Conservation (phyloP, 2,797 vertebrate genomes). For the Sebastes hubbsi region DNA sequence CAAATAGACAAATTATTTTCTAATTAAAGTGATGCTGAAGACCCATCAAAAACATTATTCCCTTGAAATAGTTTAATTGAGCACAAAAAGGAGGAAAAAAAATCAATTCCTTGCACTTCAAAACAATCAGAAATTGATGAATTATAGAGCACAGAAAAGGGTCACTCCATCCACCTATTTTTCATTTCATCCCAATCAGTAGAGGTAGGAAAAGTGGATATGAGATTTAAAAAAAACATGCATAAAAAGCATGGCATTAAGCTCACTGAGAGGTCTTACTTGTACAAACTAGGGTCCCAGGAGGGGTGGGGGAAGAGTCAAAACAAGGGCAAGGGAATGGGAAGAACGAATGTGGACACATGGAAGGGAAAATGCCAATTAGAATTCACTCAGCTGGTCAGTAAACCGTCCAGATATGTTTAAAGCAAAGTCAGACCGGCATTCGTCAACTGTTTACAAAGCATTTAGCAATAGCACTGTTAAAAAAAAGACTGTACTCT, state of each 20-base stretch:
- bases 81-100: constrained; percentile 34
- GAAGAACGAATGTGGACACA: constrained; percentile 70
- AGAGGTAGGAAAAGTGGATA: constrained; percentile 57
- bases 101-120: constrained; percentile 52
- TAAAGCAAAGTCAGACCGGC: constrained; percentile 46
- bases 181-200: constrained; percentile 70
- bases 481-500: not conserved
- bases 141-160: constrained; percentile 35
- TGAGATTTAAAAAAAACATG: constrained; percentile 75
- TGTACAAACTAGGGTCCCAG: constrained; percentile 95
- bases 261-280: constrained; percentile 88
- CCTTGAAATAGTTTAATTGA: constrained; percentile 14
- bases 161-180: constrained; percentile 38
- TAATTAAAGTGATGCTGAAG: constrained; percentile 24
- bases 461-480: not conserved
- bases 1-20: constrained; percentile 13
- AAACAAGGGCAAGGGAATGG: constrained; percentile 69
- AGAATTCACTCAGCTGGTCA: constrained; percentile 79
- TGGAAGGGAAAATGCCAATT: constrained; percentile 79
- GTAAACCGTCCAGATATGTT: constrained; percentile 65
- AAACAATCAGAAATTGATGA: constrained; percentile 51
- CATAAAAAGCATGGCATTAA: constrained; percentile 76
- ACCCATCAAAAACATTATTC: constrained; percentile 10
- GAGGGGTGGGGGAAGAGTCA: constrained; percentile 80
- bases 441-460: not conserved